Evolutionary conservation across 2,113 vertebrate genomes (phyloP), one percentile per base, ranked within the genome.

Genomic region (Atherinomorus stipes): DNA sequence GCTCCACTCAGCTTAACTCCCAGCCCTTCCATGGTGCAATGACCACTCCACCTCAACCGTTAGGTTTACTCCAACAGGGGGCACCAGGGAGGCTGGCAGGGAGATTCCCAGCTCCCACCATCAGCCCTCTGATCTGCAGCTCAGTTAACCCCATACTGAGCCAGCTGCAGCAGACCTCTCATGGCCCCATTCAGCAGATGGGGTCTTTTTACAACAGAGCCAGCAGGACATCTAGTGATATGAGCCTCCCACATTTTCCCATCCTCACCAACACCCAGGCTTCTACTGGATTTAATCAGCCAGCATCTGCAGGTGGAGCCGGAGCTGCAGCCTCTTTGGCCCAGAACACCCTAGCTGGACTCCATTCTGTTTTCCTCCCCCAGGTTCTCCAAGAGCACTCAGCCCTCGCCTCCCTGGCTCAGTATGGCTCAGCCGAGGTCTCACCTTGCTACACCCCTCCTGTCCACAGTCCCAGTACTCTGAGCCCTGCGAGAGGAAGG

Each of bases 361-460:
- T 94, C 38, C 91, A 94, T 52, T 92, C 94, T 2, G 92, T 89
- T 77, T 94, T 94, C 13, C 83, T 93, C 49, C 92, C 93, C 7
- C 95, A 95, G 89, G 92, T 94, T 44, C 90, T 94, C 63, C 92
- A 93, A 0, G 96, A 96, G 78, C 92, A 90, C 68, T 95, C 94
- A 0, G 92, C 94, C 78, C 94, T 96, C 2, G 88, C 87, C 74
- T 94, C 95, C 1, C 72, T 93, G 76, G 91, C 91, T 70, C 95
- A 90, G 53, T 94, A 94, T 37, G 94, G 88, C 75, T 92, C 92
- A 0, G 90, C 76, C 11, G 88, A 89, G 51, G 91, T 75, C 52
- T 94, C 95, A 13, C 95, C 95, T 52, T 94, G 80, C 89, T 94
- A 89, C 54, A 95, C 94, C 1, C 94, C 96, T 51, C 93, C 95